phyloP scores from a whole-genome alignment of 2,888 invertebrate species.

The Gymnocheta viridis region DNA sequence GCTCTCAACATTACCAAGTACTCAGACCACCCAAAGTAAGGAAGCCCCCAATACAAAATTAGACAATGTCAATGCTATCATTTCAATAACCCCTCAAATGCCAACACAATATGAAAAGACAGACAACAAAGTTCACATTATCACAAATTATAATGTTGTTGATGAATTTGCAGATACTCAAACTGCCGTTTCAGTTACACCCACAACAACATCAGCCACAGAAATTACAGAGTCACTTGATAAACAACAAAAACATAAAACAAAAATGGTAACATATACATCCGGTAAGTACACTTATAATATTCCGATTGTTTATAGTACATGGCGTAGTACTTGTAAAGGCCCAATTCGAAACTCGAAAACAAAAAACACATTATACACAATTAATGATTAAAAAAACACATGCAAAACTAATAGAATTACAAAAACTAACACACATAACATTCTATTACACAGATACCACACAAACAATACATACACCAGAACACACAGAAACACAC shows the following conservation, averaged over 20 bases:
- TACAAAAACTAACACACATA: conserved; percentile 71
- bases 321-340: conserved; percentile 80
- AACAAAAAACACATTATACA: conserved; percentile 78
- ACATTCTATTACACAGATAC: conserved; percentile 80
- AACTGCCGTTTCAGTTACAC: conserved; percentile 38
- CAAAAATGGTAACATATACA: conserved; percentile 70
- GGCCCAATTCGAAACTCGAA: conserved; percentile 71
- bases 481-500: conserved; percentile 81
- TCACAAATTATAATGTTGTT: conserved; percentile 40
- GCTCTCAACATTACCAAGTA: neutral
- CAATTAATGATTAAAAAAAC: conserved; percentile 71
- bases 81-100: conserved; percentile 4
- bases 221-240: conserved; percentile 59
- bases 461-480: conserved; percentile 81
- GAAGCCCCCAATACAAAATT: neutral
- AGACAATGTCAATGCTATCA: neutral
- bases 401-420: conserved; percentile 75
- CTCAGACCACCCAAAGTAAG: neutral
- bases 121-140: neutral
- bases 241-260: conserved; percentile 57
- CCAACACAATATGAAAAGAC: conserved; percentile 6
- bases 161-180: conserved; percentile 59
- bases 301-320: conserved; percentile 70
- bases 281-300: conserved; percentile 74
- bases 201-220: conserved; percentile 42